Conservation (phyloP, 2,888 invertebrate species). For the Smittia sp. region DNA sequence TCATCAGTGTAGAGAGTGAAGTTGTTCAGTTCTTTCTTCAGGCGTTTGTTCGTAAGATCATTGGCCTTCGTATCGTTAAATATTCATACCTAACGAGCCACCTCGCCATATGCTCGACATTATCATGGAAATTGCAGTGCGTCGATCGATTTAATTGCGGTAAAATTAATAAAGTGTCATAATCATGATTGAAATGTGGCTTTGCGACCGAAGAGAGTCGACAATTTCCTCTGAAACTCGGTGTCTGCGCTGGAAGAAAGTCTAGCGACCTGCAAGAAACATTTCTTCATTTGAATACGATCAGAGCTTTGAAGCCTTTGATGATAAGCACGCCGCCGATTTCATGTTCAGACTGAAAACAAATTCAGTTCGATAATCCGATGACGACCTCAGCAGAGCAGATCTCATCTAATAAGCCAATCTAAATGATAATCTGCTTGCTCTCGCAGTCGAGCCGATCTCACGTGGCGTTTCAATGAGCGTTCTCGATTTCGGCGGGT, state of each 20-base stretch:
- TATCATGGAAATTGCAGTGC: background rate
- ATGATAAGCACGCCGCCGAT: no score
- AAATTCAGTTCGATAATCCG: constrained; percentile 23
- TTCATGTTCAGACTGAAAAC: background rate
- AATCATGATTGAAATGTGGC: background rate
- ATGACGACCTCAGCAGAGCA: constrained; percentile 9
- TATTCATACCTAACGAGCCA: background rate
- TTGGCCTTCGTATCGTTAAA: constrained; percentile 18
- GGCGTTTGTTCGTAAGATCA: background rate
- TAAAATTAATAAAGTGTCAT: constrained; percentile 4
- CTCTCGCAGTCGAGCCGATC: background rate
- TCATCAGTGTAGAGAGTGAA: no score
- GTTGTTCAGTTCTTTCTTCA: background rate
- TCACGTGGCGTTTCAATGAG: constrained; percentile 17
- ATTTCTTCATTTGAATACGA: no score
- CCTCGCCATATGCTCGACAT: constrained; percentile 12
- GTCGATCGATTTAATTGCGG: background rate
- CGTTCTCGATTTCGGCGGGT: background rate
- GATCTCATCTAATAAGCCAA: constrained; percentile 21
- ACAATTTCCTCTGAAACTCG: no score
- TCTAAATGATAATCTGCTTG: constrained; percentile 34
- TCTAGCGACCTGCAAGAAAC: no score
- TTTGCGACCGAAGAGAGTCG: background rate
- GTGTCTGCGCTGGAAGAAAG: no score
- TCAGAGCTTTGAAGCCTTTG: no score